Evolutionary conservation across 1,140 invertebrate genomes (phyloP).

Genomic region (Asobara japonica): DNA sequence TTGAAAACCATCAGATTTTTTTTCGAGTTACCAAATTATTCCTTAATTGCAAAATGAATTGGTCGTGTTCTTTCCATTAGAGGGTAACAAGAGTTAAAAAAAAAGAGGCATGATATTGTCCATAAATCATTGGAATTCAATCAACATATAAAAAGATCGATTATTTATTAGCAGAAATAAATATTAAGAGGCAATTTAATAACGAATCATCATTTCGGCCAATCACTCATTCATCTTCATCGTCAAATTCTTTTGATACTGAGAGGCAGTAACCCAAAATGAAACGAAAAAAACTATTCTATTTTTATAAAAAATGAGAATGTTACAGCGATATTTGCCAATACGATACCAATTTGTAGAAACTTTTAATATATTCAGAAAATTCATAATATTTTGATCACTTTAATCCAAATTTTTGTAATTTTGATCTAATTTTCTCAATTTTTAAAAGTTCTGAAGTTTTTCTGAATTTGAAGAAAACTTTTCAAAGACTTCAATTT

Average conservation of each 20-base stretch:
- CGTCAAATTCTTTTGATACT: neutral
- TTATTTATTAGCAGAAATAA: neutral
- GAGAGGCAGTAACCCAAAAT: slow-evolving; percentile 3
- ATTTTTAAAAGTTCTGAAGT: no score
- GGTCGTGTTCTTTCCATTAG: neutral
- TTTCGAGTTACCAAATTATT: neutral
- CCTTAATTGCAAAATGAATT: no score
- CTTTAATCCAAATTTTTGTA: no score
- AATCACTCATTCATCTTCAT: neutral
- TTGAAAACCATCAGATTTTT: neutral
- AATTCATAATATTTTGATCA: no score
- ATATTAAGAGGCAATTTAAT: neutral
- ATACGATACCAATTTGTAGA: slow-evolving; percentile 18
- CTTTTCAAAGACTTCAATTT: no score
- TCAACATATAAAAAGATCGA: neutral
- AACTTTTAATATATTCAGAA: neutral
- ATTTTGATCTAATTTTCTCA: no score
- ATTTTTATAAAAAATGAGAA: slow-evolving; percentile 41
- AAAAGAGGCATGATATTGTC: neutral
- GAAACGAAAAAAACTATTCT: slow-evolving; percentile 36
- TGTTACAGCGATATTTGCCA: slow-evolving; percentile 15
- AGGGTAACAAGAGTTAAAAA: neutral
- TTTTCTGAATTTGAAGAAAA: no score
- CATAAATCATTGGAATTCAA: neutral
- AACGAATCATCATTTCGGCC: neutral